These are phyloP conservation scores for Vultur gryphus DNA, from an alignment of 2,797 vertebrate genomes.

Conservation along the genomic window DNA sequence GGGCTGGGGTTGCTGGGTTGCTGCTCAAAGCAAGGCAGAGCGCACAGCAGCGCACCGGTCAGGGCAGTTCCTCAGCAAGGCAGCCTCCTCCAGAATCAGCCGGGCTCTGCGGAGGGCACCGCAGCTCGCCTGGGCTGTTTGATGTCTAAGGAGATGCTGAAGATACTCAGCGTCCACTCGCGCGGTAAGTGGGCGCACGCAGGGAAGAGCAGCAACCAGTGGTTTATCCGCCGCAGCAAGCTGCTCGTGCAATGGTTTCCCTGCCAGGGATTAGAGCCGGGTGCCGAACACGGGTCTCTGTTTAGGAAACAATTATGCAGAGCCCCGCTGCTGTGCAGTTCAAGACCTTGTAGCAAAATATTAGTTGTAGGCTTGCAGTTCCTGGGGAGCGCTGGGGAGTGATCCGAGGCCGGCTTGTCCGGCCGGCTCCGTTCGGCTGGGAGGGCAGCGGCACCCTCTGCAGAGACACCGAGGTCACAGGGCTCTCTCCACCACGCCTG, in stretches of 20 bases:
- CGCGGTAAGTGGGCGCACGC: background rate
- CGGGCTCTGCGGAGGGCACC: too few species aligned
- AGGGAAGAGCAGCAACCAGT: background rate
- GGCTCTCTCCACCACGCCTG: background rate
- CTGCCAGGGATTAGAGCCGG: background rate
- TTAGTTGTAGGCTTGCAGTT: background rate
- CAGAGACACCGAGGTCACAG: background rate
- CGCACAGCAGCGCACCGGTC: rapidly evolving
- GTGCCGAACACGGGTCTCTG: background rate
- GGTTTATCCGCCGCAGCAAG: background rate
- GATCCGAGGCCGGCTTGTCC: background rate
- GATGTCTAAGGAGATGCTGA: background rate
- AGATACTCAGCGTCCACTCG: background rate
- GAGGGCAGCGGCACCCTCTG: background rate
- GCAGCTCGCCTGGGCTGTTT: background rate
- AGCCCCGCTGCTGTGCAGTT: background rate
- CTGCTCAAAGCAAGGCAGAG: background rate
- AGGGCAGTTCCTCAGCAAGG: background rate
- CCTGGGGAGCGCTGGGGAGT: background rate
- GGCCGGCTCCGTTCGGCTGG: background rate
- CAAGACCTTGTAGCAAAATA: background rate
- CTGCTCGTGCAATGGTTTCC: background rate
- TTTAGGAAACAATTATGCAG: background rate
- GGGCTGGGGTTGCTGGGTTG: background rate
- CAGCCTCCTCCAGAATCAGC: background rate